Percentiles rank a stretch among this genome's conserved stretches.
phyloP scores from a whole-genome alignment of 2,888 invertebrate species.

The Netelia virgata region DNA sequence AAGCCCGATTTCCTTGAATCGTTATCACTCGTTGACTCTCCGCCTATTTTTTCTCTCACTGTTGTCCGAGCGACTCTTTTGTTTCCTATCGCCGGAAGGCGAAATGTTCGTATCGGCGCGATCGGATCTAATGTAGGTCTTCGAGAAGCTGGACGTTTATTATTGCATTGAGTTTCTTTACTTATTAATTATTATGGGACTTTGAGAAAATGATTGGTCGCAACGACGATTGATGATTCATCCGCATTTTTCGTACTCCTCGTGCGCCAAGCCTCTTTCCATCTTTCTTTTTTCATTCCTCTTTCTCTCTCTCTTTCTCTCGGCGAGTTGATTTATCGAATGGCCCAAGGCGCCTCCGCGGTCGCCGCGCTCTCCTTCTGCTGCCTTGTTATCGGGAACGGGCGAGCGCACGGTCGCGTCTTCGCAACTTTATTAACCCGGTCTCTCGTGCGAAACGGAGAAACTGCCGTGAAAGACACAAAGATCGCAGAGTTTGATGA shows the following conservation, averaged over 20 bases:
- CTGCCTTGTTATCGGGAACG: constrained; percentile 76
- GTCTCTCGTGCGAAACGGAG: constrained; percentile 63
- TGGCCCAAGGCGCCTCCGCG: constrained; percentile 72
- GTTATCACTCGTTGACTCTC: constrained; percentile 26
- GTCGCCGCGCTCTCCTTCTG: constrained; percentile 66
- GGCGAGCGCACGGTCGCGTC: constrained; percentile 60
- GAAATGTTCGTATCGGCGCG: neutral
- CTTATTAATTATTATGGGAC: too few relatives aligned
- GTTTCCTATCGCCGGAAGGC: neutral
- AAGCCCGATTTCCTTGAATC: constrained; percentile 44
- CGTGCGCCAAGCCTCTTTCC: constrained; percentile 11
- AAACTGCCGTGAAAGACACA: constrained; percentile 42
- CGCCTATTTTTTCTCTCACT: neutral
- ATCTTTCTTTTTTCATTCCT: constrained; percentile 14
- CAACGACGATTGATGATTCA: neutral
- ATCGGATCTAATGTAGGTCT: neutral
- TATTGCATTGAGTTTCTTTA: too few relatives aligned
- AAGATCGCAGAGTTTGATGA: constrained; percentile 62
- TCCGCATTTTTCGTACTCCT: constrained; percentile 22
- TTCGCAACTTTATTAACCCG: constrained; percentile 77
- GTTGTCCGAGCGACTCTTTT: neutral
- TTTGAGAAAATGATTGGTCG: neutral
- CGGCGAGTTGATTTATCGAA: constrained; percentile 76
- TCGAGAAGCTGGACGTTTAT: neutral
- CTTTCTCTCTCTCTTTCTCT: constrained; percentile 58